Conservation (phyloP, 2,797 vertebrate species). For the Glossophaga mutica region DNA sequence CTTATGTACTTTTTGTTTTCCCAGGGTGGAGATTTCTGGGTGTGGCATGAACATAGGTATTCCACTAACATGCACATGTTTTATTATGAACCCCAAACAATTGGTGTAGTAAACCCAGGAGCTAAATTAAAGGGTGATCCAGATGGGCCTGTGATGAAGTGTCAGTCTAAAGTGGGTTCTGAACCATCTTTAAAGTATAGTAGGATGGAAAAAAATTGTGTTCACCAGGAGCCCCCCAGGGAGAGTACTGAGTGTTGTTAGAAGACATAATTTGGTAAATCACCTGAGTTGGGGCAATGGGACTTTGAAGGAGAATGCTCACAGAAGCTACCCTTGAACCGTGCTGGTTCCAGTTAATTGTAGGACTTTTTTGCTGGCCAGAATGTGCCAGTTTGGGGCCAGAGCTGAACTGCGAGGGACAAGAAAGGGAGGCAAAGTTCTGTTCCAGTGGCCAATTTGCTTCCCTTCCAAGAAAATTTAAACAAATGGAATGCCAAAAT, state of each 20-base stretch:
- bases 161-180: not conserved
- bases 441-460: not conserved
- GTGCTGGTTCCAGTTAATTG: not conserved
- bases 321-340: not conserved
- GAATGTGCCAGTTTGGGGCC: not conserved
- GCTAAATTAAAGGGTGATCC: slow-evolving; percentile 20
- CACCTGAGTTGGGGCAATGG: not conserved
- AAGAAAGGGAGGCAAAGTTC: not conserved
- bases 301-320: not conserved
- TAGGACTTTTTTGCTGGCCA: not conserved
- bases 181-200: not conserved
- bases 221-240: not conserved
- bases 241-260: not conserved
- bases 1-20: not conserved
- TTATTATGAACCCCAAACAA: not conserved
- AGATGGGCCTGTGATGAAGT: not conserved
- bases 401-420: not conserved
- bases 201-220: not conserved
- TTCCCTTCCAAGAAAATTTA: not conserved
- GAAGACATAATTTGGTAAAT: not conserved
- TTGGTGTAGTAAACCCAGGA: not conserved
- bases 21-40: not conserved
- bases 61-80: not conserved
- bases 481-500: not conserved
- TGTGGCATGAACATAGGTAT: not conserved